phyloP scores from a whole-genome alignment of 2,113 vertebrate genomes.

The Muscicapa adusta region DNA sequence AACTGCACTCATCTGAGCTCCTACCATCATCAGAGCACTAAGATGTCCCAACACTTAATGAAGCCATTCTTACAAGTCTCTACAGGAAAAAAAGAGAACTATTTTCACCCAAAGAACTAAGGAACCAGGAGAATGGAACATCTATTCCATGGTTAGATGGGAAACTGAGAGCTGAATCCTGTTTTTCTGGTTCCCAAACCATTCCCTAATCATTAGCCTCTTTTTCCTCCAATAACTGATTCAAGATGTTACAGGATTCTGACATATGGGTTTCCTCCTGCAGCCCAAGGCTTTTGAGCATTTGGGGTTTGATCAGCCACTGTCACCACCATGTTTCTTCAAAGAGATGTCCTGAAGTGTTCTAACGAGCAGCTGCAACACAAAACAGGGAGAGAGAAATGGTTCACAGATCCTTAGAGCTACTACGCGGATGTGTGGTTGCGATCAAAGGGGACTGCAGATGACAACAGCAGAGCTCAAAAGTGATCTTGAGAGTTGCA shows the following conservation, averaged over 20 bases:
- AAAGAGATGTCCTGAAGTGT: conserved; percentile 15
- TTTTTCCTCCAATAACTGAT: not conserved
- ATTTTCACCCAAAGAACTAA: not conserved
- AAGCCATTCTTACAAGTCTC: not conserved
- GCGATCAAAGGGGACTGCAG: conserved; percentile 27
- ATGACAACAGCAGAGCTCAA: not conserved
- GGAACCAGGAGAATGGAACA: not conserved
- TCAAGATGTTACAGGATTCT: conserved; percentile 37
- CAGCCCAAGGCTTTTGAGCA: conserved; percentile 25
- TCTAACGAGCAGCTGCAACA: conserved; percentile 39
- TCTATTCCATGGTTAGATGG: not conserved
- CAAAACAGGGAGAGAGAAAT: conserved; percentile 36
- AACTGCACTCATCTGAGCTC: fast-evolving
- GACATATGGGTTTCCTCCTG: conserved; percentile 33
- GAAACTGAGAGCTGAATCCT: not conserved
- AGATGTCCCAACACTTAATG: not conserved
- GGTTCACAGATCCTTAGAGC: conserved; percentile 46
- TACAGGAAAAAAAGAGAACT: not conserved
- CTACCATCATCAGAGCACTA: not conserved
- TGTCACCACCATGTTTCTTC: conserved; percentile 42
- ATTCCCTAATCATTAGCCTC: not conserved
- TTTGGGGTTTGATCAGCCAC: conserved; percentile 38
- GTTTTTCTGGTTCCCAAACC: not conserved
- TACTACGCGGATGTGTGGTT: not conserved
- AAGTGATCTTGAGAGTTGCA: not conserved